These are phyloP conservation scores for Atlantisia rogersi DNA, from an alignment of 2,113 vertebrate species.

Conservation along the genomic window DNA sequence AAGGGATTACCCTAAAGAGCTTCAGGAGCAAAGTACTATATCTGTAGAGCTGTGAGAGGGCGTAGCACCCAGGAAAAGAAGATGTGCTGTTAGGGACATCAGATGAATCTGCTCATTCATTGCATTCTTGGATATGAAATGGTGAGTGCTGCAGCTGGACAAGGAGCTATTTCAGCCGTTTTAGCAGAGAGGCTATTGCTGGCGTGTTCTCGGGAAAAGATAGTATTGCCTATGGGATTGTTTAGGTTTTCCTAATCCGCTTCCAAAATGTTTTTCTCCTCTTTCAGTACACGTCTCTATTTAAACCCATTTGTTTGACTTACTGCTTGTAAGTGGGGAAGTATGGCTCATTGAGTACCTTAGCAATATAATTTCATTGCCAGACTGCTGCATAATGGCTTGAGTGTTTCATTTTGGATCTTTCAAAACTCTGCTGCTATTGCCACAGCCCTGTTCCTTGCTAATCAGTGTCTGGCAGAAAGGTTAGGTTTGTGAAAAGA, in stretches of 20 bases:
- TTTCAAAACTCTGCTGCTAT: not conserved
- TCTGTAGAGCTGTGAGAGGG: not conserved
- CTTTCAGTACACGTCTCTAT: not conserved
- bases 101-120: not conserved
- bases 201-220: not conserved
- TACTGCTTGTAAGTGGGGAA: not conserved
- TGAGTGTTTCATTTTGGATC: not conserved
- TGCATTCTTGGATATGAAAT: not conserved
- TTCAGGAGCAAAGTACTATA: not conserved
- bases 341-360: not conserved
- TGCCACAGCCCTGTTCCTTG: not conserved
- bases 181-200: not conserved
- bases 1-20: not conserved
- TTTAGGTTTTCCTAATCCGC: slow-evolving; percentile 17
- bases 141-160: not conserved
- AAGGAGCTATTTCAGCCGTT: not conserved
- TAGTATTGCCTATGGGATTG: not conserved
- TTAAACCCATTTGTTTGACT: slow-evolving; percentile 25
- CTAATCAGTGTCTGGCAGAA: not conserved
- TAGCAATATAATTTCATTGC: not conserved
- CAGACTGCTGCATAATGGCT: not conserved
- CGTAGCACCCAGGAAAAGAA: not conserved
- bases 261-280: slow-evolving; percentile 33
- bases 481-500: not conserved
- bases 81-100: not conserved